Evolutionary conservation across 2,797 vertebrate species (phyloP).

Genomic region (Pseudocheirus occidentalis): DNA sequence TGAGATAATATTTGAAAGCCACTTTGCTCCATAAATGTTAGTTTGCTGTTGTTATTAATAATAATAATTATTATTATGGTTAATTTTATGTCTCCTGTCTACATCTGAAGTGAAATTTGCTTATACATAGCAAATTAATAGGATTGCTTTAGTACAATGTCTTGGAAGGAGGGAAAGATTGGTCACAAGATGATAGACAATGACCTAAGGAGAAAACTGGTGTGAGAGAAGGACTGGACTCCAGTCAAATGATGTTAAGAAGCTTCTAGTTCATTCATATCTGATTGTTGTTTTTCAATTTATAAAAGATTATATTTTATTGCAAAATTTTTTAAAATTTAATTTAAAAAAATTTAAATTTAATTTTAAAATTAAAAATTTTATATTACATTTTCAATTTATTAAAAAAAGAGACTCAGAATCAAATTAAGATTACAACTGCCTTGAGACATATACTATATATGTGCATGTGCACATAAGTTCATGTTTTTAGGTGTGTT

Average conservation of each 20-base stretch:
- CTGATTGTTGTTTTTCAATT: background rate
- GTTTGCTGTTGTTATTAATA: background rate
- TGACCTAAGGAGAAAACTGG: conserved; percentile 17
- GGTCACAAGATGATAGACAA: background rate
- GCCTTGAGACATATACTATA: background rate
- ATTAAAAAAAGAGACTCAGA: background rate
- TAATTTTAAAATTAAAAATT: no score
- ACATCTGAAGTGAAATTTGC: background rate
- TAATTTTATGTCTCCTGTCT: background rate
- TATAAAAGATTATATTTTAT: background rate
- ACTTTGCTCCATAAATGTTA: background rate
- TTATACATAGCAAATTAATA: background rate
- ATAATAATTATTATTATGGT: background rate
- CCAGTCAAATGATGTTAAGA: background rate
- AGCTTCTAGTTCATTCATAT: background rate
- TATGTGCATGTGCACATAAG: no score
- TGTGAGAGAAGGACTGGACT: background rate
- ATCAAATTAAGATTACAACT: background rate
- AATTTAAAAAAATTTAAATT: no score
- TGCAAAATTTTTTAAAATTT: no score
- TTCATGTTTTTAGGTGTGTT: no score
- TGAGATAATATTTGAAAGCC: background rate
- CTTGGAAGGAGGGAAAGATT: background rate
- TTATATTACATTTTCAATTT: background rate
- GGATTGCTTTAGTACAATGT: background rate